Base-by-base conservation (phyloP, 1,140 invertebrate genomes). In the Sweltsa coloradensis region DNA sequence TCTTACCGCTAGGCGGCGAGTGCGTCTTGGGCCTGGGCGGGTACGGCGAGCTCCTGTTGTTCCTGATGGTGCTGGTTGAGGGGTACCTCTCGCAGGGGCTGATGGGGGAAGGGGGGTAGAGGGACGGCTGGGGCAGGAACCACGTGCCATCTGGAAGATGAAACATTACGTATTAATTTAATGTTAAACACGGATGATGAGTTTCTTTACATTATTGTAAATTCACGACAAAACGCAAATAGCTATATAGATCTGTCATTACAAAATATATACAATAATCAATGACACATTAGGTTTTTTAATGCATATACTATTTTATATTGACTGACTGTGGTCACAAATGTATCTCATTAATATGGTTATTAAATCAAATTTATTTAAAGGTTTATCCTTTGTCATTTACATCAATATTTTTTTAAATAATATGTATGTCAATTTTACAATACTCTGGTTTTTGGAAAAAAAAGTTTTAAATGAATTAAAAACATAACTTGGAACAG, bases 41-140 rank as follows among this genome's bases (percentile, higher is more conserved):
- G 53, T 65, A 65, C 14, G 63, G 63, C n/a, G 63, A 60, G 5
- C 60, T 57, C 42, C 58, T 39, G 36, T 56, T 58, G 18, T 51
- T 55, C 52, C 60, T 55, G 43, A 58, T 48, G 7, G 55, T 23
- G 34, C 48, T 31, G 24, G 41, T 19, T 34, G 53, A 34, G 9
- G 55, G 46, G 40, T 51, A 57, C 23, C 53, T 57, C 42, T 58
- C 61, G 21, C 58, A 62, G 13, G 58, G 53, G 9, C 56, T 52
- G 16, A 46, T 22, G 16, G 42, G 26, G 14, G 45, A 22, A 5
- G 46, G 27, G 7, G 60, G 52, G 47, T 66, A 66, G 43, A 63
- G 62, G 7, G 60, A 51, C n/a, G n/a, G n/a, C 49, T 66, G 64
- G n/a, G 61, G 62, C n/a, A 65, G 51, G 36, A 65, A 62, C 61